Base-by-base conservation (phyloP, 1,140 invertebrate genomes). In the Lepidurus arcticus region DNA sequence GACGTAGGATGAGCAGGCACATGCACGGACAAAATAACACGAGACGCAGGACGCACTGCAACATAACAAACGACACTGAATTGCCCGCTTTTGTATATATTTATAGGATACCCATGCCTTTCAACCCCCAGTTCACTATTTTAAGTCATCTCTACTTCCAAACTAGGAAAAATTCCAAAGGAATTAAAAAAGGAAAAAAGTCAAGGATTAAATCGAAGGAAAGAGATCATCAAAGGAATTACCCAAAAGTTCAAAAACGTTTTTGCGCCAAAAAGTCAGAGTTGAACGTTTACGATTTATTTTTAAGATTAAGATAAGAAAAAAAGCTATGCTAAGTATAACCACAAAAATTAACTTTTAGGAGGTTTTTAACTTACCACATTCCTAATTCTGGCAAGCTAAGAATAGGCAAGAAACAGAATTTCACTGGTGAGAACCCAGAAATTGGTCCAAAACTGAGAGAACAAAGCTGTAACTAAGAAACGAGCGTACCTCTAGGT, bases 31-130 rank as follows among this genome's bases (percentile, higher is more conserved):
- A 65, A 65, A 65, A 21, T 65, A 13, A 65, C 53, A 65, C 53
- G 53, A 65, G 53, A 65, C 53, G 53, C 53, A 65, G 53, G 53
- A 65, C 53, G 44, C 13, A 47, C 42, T 76, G 16, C 42, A 13
- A 76, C 47, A 44, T 76, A 42, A 76, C 44, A 76, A n/a, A 76
- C 53, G 21, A 65, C 34, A 65, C 53, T 16, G 34, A 75, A n/a
- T 16, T 75, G n/a, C 74, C 6, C 34, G 34, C 11, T 75, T 26
- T 75, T 75, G n/a, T 47, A 76, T 45, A 43, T 21, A 34, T 4
- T 34, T 34, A 34, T 34, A 34, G 34, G 34, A 65, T n/a, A 13
- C 53, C 53, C 53, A 65, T 65, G 53, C 53, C 53, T 65, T 16
- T 65, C 13, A n/a, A 7, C 21, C 7, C 2, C 21, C 53, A 21